A percentile compares a stretch with the other conserved stretches of the same genome.
phyloP scores from a whole-genome alignment of 2,797 vertebrate genomes.

The Vespertilio murinus region DNA sequence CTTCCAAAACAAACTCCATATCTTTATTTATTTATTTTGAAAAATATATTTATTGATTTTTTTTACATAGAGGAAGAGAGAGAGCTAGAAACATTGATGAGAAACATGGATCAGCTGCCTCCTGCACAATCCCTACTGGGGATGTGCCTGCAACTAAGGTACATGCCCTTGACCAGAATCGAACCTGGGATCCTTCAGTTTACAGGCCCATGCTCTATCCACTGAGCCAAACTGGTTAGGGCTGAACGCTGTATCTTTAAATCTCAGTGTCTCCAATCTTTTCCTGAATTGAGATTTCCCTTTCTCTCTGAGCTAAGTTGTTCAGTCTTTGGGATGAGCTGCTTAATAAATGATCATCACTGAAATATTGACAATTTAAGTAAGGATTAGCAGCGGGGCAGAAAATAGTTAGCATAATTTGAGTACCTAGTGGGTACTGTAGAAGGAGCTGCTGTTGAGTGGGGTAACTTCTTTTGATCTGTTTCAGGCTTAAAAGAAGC shows the following conservation, averaged over 20 bases:
- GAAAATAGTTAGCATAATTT: background rate
- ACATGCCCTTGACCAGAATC: no score
- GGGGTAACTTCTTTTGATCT: background rate
- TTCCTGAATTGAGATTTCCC: background rate
- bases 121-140: no score
- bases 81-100: no score
- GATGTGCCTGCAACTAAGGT: no score
- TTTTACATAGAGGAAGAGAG: no score
- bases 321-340: background rate
- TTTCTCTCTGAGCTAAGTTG: conserved; percentile 28
- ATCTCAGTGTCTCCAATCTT: background rate
- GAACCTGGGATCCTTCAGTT: no score
- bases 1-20: background rate
- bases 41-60: no score
- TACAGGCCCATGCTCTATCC: no score
- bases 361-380: background rate
- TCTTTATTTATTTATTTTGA: no score
- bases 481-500: background rate
- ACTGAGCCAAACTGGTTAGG: no score
- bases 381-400: background rate
- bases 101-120: no score
- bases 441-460: background rate
- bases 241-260: background rate
- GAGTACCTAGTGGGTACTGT: background rate
- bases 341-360: background rate